phyloP scores from a whole-genome alignment of 2,888 invertebrate species.

The Lasioglossum marginatum region DNA sequence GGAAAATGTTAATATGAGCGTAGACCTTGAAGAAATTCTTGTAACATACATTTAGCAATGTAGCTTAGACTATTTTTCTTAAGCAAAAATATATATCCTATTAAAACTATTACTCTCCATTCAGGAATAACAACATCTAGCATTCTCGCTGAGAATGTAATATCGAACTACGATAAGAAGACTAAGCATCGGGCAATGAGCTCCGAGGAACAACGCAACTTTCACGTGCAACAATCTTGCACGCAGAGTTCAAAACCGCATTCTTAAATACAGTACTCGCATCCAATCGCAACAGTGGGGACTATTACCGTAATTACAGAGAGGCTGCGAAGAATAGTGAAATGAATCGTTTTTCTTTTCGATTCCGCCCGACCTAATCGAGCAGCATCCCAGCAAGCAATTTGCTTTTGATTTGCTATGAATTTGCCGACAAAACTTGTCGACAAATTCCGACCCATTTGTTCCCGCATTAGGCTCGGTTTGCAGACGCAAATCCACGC shows the following conservation, averaged over 20 bases:
- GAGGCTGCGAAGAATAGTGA: neutral
- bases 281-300: neutral
- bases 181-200: neutral
- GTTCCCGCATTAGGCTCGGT: no score
- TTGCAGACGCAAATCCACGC: no score
- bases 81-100: neutral
- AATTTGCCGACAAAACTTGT: no score
- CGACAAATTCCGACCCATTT: no score
- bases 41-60: neutral
- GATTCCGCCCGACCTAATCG: neutral
- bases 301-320: slow-evolving; percentile 6
- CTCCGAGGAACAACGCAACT: neutral
- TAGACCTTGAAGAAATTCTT: neutral
- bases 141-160: neutral
- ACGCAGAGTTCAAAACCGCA: slow-evolving; percentile 2
- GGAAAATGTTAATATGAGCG: neutral
- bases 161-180: neutral
- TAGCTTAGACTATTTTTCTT: neutral
- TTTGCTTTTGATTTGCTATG: no score
- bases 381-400: neutral
- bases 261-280: slow-evolving; percentile 1
- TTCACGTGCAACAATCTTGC: neutral
- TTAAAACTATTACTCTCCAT: neutral
- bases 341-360: neutral
- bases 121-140: neutral